phyloP scores from a whole-genome alignment of 2,888 invertebrate genomes.

The Auanema freiburgensis region DNA sequence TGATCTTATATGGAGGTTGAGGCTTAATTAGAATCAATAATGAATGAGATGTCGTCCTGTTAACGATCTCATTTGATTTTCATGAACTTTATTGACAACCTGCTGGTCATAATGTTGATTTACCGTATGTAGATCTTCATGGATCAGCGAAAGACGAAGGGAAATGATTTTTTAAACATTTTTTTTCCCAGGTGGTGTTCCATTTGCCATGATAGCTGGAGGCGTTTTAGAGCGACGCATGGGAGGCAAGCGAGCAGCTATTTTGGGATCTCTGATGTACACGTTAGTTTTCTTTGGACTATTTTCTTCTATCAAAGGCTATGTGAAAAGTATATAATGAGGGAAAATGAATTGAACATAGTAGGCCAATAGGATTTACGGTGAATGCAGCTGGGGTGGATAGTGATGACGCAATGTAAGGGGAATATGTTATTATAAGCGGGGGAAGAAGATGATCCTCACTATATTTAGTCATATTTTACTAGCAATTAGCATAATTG shows the following conservation, averaged over 20 bases:
- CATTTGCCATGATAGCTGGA: slow-evolving; percentile 59
- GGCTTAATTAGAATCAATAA: no score
- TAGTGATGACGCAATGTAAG: no score
- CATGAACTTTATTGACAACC: background rate
- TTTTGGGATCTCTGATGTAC: slow-evolving; percentile 49
- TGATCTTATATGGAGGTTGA: no score
- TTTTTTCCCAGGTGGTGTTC: slow-evolving; percentile 50
- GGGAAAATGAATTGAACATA: slow-evolving; percentile 1
- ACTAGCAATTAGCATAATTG: no score
- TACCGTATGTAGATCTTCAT: background rate
- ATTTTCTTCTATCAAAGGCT: slow-evolving; percentile 3
- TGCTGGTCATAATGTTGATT: background rate
- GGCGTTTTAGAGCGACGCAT: slow-evolving; percentile 51
- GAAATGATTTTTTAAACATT: background rate
- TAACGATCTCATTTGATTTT: no score
- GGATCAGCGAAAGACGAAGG: background rate
- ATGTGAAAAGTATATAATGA: slow-evolving; percentile 6
- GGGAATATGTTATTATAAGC: no score
- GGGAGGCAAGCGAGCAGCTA: slow-evolving; percentile 52
- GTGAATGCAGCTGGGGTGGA: background rate
- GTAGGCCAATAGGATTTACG: background rate
- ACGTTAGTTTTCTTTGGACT: slow-evolving; percentile 37
- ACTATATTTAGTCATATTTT: no score
- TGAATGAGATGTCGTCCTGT: no score
- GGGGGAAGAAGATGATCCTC: no score